phyloP scores from a whole-genome alignment of 2,888 invertebrate species.

The Hypercompe scribonia region DNA sequence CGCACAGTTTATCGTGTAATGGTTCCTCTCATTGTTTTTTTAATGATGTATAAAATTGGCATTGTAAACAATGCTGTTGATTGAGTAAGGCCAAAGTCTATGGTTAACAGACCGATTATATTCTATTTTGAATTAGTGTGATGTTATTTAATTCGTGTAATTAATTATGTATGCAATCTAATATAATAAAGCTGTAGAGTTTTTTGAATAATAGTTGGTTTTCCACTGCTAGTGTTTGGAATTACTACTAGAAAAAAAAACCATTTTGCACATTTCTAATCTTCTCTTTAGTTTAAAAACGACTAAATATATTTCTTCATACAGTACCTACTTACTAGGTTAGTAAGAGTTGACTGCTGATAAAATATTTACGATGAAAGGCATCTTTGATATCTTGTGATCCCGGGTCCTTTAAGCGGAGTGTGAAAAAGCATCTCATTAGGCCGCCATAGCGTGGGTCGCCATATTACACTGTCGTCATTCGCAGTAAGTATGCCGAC shows the following conservation, averaged over 20 bases:
- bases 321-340: neutral
- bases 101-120: neutral
- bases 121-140: neutral
- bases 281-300: neutral
- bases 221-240: neutral
- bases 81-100: conserved; percentile 2
- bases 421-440: too few species aligned
- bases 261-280: too few species aligned
- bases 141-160: neutral
- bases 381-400: neutral
- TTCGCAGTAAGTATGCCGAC: too few species aligned
- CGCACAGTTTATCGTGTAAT: conserved; percentile 18
- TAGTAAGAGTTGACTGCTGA: too few species aligned
- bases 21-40: conserved; percentile 22
- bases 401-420: too few species aligned
- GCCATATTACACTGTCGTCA: too few species aligned
- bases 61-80: conserved; percentile 8
- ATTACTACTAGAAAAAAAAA: too few species aligned
- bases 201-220: neutral
- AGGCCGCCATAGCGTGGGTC: too few species aligned
- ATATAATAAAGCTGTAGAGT: neutral
- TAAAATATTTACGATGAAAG: neutral
- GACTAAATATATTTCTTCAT: neutral
- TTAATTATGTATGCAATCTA: neutral
- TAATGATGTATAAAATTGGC: conserved; percentile 7